Evolutionary conservation across 2,888 invertebrate species (phyloP).

Genomic region (Brenthis ino): DNA sequence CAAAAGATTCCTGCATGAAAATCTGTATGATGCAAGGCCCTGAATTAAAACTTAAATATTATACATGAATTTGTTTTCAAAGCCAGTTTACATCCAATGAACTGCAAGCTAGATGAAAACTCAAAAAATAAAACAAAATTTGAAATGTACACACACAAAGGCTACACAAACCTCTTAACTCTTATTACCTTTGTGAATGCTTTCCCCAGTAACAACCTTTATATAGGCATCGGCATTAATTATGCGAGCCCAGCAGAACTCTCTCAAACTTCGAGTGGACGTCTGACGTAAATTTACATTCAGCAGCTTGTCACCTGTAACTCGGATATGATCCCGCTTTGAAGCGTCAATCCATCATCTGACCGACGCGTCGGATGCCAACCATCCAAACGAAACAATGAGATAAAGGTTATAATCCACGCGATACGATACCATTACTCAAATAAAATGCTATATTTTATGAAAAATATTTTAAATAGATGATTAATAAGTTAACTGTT

Average conservation of each 20-base stretch:
- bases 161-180: no score
- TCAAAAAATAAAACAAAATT: no score
- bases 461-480: not conserved
- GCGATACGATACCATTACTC: not conserved
- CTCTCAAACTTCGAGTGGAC: not conserved
- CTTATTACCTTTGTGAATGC: no score
- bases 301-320: constrained; percentile 3
- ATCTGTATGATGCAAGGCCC: no score
- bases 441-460: not conserved
- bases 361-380: not conserved
- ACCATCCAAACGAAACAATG: not conserved
- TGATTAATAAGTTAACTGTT: no score
- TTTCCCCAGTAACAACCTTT: no score
- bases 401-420: not conserved
- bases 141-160: no score
- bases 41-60: no score
- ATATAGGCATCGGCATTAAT: not conserved
- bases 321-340: not conserved
- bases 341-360: not conserved
- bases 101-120: no score
- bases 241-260: not conserved
- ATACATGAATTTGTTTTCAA: no score
- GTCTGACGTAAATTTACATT: not conserved
- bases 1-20: no score
- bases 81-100: no score